Base-by-base conservation (phyloP, 2,113 vertebrate genomes). In the Toxotes chatareus region DNA sequence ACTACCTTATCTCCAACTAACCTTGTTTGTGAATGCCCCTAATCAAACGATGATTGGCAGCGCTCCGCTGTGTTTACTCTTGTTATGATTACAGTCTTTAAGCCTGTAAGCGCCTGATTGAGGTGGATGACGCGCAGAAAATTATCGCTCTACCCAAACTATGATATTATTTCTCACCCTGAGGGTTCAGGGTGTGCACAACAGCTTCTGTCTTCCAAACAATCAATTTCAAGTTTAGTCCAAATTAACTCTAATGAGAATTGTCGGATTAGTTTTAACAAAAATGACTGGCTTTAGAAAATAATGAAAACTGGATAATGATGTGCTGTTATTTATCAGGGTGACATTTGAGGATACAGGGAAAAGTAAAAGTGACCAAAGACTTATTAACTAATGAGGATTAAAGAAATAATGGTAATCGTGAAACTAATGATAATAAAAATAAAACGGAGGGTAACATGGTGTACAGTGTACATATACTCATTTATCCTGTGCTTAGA, bases 1-100 rank as follows among this genome's bases (percentile, higher is more conserved):
- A 8, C 49, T 9, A 9, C 16, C 56, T 68, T 71, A 71, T 66
- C 38, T 67, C 36, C 32, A 44, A 1, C 34, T 49, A 55, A 77
- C 42, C n/a, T 60, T 61, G 82, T 74, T 62, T 74, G 71, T 73
- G 23, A 80, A 79, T 13, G 56, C 13, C 63, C 49, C 49, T 51
- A 79, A 83, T 82, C 59, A 85, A 60, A 34, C 55, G 8, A 2
- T 78, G 75, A 88, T 57, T 79, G 79, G 53, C 78, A 79, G 66
- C 23, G 1, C n/a, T 57, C 56, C 7, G 5, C 36, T 7, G 1
- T 49, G 53, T 82, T 85, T 63, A 72, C 36, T 69, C 34, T 34
- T 4, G 16, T 71, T 57, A 32, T 85, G 66, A 85, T 83, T 73
- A 71, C 62, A 63, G 47, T 64, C 61, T 79, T 74, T 60, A 16